Conservation (phyloP, 1,140 invertebrate genomes). For the Achatina immaculata region DNA sequence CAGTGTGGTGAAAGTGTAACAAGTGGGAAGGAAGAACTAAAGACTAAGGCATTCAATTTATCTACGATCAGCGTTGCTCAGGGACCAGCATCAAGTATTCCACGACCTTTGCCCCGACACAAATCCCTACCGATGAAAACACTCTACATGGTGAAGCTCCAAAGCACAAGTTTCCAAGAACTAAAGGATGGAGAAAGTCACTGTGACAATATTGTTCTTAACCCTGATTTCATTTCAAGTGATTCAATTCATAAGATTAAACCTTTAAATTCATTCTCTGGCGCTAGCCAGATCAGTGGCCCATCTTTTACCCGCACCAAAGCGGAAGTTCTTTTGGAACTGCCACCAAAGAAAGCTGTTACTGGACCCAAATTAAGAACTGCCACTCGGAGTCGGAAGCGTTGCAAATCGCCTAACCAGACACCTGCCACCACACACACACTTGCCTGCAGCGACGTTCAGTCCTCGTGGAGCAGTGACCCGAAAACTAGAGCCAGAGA, state of each 20-base stretch:
- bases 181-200: neutral
- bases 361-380: neutral
- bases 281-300: neutral
- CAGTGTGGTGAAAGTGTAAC: neutral
- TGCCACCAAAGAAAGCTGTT: neutral
- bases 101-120: neutral
- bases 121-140: neutral
- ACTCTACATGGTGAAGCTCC: neutral
- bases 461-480: neutral
- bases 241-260: neutral
- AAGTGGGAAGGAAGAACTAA: too few relatives aligned
- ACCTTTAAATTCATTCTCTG: neutral
- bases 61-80: neutral
- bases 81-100: neutral
- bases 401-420: neutral
- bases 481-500: neutral
- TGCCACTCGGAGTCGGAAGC: neutral
- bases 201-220: neutral
- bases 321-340: neutral
- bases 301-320: neutral
- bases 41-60: neutral
- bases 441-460: neutral
- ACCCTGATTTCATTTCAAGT: neutral
- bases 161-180: neutral
- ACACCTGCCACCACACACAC: neutral